Evolutionary conservation across 2,113 vertebrate genomes (phyloP), one percentile per base, ranked within the genome.

Genomic region (Sphyrna mokarran): DNA sequence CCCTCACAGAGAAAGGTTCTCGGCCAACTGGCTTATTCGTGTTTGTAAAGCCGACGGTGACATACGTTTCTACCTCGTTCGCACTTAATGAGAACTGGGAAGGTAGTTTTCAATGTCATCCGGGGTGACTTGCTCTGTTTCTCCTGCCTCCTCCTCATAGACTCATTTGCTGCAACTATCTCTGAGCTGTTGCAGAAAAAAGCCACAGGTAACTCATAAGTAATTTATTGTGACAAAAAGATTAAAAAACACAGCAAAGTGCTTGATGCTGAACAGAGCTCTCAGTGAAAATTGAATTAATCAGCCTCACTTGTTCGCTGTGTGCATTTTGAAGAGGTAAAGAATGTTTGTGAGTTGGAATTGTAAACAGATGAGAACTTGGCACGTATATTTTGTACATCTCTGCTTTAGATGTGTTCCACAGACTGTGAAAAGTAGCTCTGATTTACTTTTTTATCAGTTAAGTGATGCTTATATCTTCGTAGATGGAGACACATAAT

Each of bases 181-280:
- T 29, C 1, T 54, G 43, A 33, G 23, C 13, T 54, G 94, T 54
- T 43, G 58, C 26, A 72, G 26, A 70, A 72, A 72, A 95, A 72
- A 95, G 69, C 63, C 91, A 69, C 66, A 94, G 91, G n/a, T 43
- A 69, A 69, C 43, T 48, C 69, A 70, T 95, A 95, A 95, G 43
- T 54, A 40, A 95, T 95, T 95, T 95, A 95, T 72, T 54, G 69
- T 54, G 69, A 72, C 94, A 72, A 11, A 70, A 54, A 54, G 94
- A 95, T 72, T 95, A 95, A 72, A 72, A 54, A 95, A 37, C 69
- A 72, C 94, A 94, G 43, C 63, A 54, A 95, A 95, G 94, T 33
- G 26, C 43, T 54, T 94, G 69, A 70, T 2, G 22, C 40, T 72
- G 94, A 95, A 95, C 13, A 76, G 48, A 54, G 43, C 94, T 95